These are phyloP conservation scores for Caenorhabditis virilis DNA, from an alignment of 2,888 invertebrate genomes.

Conservation along the genomic window DNA sequence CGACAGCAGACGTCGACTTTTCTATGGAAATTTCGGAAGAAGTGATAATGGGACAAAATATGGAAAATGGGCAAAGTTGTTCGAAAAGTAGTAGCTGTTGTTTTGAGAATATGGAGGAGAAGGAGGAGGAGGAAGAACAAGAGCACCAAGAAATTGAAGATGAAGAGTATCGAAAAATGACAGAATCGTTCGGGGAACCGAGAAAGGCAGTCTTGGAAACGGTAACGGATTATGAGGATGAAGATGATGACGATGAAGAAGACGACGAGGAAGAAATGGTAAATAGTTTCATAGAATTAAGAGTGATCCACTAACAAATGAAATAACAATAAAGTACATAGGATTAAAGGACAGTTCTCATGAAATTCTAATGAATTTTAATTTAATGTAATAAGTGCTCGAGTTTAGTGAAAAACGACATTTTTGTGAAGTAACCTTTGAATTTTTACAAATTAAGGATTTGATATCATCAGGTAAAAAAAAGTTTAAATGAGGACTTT, in stretches of 20 bases:
- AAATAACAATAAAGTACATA: too few species aligned
- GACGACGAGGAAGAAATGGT: conserved; percentile 12
- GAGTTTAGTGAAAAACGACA: too few species aligned
- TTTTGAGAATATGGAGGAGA: background rate
- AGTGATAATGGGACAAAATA: background rate
- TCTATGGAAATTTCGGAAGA: too few species aligned
- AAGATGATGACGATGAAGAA: conserved; percentile 29
- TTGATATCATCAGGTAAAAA: too few species aligned
- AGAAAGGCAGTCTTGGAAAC: conserved; percentile 26
- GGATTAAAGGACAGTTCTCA: too few species aligned
- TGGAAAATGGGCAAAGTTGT: background rate
- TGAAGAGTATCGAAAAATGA: conserved; percentile 29
- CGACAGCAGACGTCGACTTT: background rate
- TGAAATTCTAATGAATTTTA: too few species aligned
- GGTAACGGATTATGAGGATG: conserved; percentile 14
- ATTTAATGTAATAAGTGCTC: too few species aligned
- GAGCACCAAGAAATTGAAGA: conserved; percentile 10
- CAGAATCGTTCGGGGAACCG: conserved; percentile 30
- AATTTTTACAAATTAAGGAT: too few species aligned
- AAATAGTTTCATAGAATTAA: too few species aligned
- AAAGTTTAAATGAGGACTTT: too few species aligned
- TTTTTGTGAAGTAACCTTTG: too few species aligned
- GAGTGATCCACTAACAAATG: too few species aligned
- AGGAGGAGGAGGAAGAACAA: background rate
- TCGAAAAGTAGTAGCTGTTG: background rate